A percentile compares a stretch with the other conserved stretches of the same genome.
phyloP scores from a whole-genome alignment of 2,888 invertebrate genomes.

The Tetramorium bicarinatum region DNA sequence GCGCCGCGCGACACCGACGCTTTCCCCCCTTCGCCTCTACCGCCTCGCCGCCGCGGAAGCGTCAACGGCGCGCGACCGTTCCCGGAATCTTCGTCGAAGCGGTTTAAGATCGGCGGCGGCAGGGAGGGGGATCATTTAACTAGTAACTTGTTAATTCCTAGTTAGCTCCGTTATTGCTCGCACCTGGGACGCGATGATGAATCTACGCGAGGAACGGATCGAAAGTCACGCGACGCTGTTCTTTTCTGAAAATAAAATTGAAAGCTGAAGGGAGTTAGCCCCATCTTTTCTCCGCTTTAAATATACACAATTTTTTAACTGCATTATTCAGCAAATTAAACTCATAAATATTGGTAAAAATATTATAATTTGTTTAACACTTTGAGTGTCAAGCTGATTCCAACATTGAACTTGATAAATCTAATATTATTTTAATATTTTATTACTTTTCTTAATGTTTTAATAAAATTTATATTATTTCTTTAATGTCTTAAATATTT shows the following conservation, averaged over 20 bases:
- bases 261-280: not conserved
- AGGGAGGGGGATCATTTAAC: not conserved
- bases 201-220: not conserved
- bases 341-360: not conserved
- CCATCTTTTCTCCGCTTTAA: not conserved
- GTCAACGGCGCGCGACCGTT: conserved; percentile 6
- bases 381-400: too few relatives aligned
- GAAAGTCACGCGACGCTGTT: not conserved
- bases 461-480: too few relatives aligned
- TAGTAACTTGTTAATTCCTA: not conserved
- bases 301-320: too few relatives aligned
- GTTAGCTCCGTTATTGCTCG: too few relatives aligned
- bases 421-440: too few relatives aligned
- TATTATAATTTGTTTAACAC: not conserved
- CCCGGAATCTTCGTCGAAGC: conserved; percentile 20
- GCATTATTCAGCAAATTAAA: too few relatives aligned
- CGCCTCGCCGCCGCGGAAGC: not conserved
- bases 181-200: not conserved
- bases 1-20: conserved; percentile 57
- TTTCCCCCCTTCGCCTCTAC: not conserved
- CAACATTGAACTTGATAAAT: too few relatives aligned
- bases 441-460: too few relatives aligned
- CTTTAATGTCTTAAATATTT: too few relatives aligned
- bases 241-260: not conserved
- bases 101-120: not conserved